A percentile compares a stretch with the other conserved stretches of the same genome.
phyloP scores from a whole-genome alignment of 2,888 invertebrate species.

The Mythimna albipuncta region DNA sequence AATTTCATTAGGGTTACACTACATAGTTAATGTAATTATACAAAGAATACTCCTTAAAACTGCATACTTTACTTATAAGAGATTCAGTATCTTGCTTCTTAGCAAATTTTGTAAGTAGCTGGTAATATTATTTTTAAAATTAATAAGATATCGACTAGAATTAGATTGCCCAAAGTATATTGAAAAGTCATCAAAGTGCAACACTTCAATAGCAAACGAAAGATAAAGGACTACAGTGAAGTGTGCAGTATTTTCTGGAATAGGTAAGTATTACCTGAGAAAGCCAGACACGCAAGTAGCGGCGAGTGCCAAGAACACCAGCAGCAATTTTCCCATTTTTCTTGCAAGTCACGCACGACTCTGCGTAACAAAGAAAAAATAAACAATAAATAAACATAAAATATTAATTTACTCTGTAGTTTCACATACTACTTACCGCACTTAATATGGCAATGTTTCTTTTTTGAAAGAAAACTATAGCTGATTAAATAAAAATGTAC shows the following conservation, averaged over 20 bases:
- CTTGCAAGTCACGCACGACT: slow-evolving; percentile 73
- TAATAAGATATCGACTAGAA: too few species aligned
- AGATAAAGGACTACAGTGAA: neutral
- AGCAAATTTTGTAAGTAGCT: neutral
- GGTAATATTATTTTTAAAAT: too few species aligned
- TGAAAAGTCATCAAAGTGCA: neutral
- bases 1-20: neutral
- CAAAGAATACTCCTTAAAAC: neutral
- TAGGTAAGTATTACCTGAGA: slow-evolving; percentile 70
- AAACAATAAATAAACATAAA: slow-evolving; percentile 10
- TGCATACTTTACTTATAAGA: neutral
- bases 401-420: neutral
- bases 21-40: neutral
- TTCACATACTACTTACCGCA: slow-evolving; percentile 42
- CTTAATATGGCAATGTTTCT: neutral
- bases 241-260: neutral
- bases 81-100: neutral
- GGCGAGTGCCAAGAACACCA: slow-evolving; percentile 75
- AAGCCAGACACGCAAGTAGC: slow-evolving; percentile 76
- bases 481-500: slow-evolving; percentile 8
- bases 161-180: neutral
- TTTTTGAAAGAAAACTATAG: neutral
- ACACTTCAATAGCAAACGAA: neutral
- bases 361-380: slow-evolving; percentile 43
- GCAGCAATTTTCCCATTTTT: slow-evolving; percentile 75